phyloP scores from a whole-genome alignment of 1,140 invertebrate genomes.

The Rhyacophila brunnea region DNA sequence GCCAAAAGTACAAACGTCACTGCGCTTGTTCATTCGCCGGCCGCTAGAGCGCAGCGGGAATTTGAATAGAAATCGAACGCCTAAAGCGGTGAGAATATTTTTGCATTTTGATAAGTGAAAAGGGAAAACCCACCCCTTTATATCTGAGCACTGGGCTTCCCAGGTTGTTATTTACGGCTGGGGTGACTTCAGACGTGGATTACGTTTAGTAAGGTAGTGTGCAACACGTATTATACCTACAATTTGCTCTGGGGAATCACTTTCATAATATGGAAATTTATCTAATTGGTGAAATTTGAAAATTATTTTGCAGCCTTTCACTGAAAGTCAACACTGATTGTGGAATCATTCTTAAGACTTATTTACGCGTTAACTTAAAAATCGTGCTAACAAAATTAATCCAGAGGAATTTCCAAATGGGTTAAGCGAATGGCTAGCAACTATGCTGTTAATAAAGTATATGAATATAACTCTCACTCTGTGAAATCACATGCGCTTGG shows the following conservation, averaged over 20 bases:
- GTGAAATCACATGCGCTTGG: no score
- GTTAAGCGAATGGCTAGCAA: no score
- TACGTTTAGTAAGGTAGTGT: no score
- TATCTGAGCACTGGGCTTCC: neutral
- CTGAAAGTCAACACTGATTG: no score
- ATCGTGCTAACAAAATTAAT: no score
- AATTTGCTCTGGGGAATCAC: neutral
- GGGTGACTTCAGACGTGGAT: neutral
- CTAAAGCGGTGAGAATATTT: constrained; percentile 32
- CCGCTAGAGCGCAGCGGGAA: constrained; percentile 22
- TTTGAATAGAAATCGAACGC: constrained; percentile 37
- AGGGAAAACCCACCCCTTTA: constrained; percentile 15
- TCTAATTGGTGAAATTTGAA: neutral
- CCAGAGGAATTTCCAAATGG: no score
- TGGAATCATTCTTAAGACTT: no score
- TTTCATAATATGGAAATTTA: neutral
- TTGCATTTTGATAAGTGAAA: constrained; percentile 35
- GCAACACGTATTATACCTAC: neutral
- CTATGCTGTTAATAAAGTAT: no score
- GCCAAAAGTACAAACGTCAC: constrained; percentile 20
- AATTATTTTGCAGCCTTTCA: no score
- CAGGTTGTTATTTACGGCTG: neutral
- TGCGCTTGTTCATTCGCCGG: constrained; percentile 1
- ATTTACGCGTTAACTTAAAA: no score
- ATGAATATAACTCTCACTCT: no score